A percentile compares a stretch with the other conserved stretches of the same genome.
phyloP scores from a whole-genome alignment of 30 jellyfish, hydroid and myxozoan genomes.

The Chrysaora quinquecirrha region DNA sequence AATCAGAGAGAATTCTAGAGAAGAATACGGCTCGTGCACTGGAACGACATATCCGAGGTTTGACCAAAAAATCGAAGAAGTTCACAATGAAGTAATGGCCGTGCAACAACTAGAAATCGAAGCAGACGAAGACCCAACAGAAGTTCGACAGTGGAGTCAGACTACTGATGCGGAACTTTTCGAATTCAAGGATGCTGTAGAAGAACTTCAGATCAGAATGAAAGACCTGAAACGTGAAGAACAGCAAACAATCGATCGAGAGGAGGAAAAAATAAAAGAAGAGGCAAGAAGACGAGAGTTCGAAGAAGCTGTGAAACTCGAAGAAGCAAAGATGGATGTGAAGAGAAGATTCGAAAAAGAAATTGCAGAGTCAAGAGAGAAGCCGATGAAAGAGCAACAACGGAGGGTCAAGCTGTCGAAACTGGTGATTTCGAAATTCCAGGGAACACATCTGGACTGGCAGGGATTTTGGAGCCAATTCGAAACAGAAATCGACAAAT shows the following conservation, averaged over 20 bases:
- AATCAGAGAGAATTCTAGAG: background rate
- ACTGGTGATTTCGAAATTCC: background rate
- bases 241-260: background rate
- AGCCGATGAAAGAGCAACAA: background rate
- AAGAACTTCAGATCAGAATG: background rate
- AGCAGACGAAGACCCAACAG: background rate
- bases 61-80: too few species aligned
- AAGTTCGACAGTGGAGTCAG: background rate
- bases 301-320: background rate
- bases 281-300: background rate
- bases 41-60: background rate
- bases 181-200: background rate
- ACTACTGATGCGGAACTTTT: background rate
- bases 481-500: background rate
- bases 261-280: background rate
- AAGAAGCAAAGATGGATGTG: background rate
- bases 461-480: background rate
- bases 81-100: too few species aligned
- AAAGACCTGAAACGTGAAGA: background rate
- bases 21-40: background rate
- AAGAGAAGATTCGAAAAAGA: background rate
- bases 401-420: background rate
- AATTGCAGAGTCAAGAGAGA: background rate
- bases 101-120: background rate
- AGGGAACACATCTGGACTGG: background rate